Conservation (phyloP, 2,797 vertebrate species). For the Siniperca undulata region DNA sequence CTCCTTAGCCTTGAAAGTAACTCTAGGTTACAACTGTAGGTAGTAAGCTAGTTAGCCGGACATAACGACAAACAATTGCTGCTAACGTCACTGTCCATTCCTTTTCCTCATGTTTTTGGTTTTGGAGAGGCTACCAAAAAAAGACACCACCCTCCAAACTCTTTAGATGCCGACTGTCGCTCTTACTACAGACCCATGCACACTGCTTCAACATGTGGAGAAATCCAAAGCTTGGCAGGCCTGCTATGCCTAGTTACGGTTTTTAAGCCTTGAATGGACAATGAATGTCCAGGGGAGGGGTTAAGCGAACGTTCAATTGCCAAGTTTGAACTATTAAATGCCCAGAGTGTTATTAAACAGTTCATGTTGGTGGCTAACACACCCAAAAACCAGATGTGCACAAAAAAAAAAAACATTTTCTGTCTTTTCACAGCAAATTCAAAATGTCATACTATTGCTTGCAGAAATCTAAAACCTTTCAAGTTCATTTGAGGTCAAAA, state of each 20-base stretch:
- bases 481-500: slow-evolving; percentile 66
- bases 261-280: background rate
- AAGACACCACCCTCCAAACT: background rate
- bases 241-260: background rate
- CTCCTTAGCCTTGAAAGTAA: slow-evolving; percentile 1
- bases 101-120: background rate
- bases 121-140: background rate
- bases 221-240: slow-evolving; percentile 24
- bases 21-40: background rate
- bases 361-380: slow-evolving; percentile 17
- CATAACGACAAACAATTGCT: background rate
- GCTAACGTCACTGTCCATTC: background rate
- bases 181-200: background rate
- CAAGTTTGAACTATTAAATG: slow-evolving; percentile 18
- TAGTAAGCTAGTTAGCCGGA: background rate
- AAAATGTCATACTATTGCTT: slow-evolving; percentile 37
- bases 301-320: background rate
- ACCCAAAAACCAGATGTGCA: slow-evolving; percentile 25
- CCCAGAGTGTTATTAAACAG: slow-evolving; percentile 21
- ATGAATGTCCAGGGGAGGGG: background rate
- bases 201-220: background rate
- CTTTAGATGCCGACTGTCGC: background rate
- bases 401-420: background rate
- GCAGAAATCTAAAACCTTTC: slow-evolving; percentile 38
- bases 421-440: slow-evolving; percentile 37